These are phyloP conservation scores for Cyclophora punctaria DNA, from an alignment of 2,888 invertebrate genomes.

Conservation along the genomic window DNA sequence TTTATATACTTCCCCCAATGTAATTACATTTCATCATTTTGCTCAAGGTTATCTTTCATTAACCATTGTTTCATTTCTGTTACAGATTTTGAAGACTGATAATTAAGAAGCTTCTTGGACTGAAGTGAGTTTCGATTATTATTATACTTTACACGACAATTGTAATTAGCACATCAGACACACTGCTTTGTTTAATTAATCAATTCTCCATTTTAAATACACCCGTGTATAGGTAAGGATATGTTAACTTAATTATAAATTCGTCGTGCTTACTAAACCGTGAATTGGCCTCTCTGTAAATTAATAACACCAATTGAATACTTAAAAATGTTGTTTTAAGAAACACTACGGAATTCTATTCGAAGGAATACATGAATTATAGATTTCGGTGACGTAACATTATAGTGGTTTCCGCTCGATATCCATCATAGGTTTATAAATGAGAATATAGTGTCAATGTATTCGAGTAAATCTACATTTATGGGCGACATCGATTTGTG, in stretches of 20 bases:
- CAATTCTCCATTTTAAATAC: conserved; percentile 3
- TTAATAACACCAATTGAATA: conserved; percentile 4
- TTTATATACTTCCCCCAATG: no score
- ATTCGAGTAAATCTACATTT: no score
- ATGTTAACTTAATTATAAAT: conserved; percentile 28
- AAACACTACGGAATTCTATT: no score
- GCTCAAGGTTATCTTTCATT: background rate
- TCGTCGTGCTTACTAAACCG: conserved; percentile 26
- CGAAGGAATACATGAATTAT: background rate
- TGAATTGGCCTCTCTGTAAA: conserved; percentile 19
- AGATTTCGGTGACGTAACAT: no score
- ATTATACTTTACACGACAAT: conserved; percentile 1
- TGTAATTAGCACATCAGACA: conserved; percentile 7
- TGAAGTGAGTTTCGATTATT: conserved; percentile 28
- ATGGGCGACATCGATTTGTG: conserved; percentile 16
- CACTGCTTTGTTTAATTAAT: background rate
- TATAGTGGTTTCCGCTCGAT: no score
- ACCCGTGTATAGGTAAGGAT: no score
- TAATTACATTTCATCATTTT: no score
- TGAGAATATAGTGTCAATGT: no score
- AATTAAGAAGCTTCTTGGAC: conserved; percentile 21
- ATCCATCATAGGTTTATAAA: no score
- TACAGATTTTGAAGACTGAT: conserved; percentile 29
- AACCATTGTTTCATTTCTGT: conserved; percentile 19
- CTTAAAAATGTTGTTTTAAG: background rate